These are phyloP conservation scores for Antechinus flavipes DNA, from an alignment of 2,113 vertebrate species.

Conservation along the genomic window DNA sequence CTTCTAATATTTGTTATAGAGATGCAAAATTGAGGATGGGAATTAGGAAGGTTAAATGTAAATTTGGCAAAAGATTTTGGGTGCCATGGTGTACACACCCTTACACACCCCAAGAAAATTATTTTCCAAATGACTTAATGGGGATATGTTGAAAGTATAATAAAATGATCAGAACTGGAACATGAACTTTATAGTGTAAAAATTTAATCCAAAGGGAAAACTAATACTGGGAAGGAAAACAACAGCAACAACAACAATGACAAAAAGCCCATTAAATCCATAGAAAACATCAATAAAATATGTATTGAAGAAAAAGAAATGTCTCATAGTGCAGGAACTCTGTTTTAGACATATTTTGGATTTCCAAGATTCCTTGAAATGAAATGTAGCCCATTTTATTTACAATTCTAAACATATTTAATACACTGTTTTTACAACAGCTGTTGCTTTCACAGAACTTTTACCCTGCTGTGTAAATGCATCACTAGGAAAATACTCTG, in stretches of 20 bases:
- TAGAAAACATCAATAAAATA: constrained; percentile 35
- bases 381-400: constrained; percentile 72
- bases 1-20: constrained; percentile 50
- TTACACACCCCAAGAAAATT: not conserved
- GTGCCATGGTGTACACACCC: not conserved
- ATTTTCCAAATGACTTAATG: constrained; percentile 25
- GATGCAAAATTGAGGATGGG: constrained; percentile 6
- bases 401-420: constrained; percentile 86
- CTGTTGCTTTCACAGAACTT: constrained; percentile 95
- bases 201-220: constrained; percentile 49
- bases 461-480: constrained; percentile 89
- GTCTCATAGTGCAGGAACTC: constrained; percentile 31
- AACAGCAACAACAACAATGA: not conserved
- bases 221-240: not conserved
- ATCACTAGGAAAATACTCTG: constrained; percentile 82
- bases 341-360: constrained; percentile 60
- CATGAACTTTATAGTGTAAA: constrained; percentile 54
- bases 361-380: constrained; percentile 70
- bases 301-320: constrained; percentile 39
- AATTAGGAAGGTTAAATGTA: constrained; percentile 14
- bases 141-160: constrained; percentile 9
- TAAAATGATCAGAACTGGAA: constrained; percentile 17
- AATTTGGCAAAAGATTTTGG: constrained; percentile 25
- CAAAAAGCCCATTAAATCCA: constrained; percentile 12
- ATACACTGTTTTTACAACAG: constrained; percentile 92